A percentile compares a stretch with the other conserved stretches of the same genome.
Evolutionary conservation across 1,140 invertebrate genomes (phyloP).

Genomic region (Listronotus oregonensis): DNA sequence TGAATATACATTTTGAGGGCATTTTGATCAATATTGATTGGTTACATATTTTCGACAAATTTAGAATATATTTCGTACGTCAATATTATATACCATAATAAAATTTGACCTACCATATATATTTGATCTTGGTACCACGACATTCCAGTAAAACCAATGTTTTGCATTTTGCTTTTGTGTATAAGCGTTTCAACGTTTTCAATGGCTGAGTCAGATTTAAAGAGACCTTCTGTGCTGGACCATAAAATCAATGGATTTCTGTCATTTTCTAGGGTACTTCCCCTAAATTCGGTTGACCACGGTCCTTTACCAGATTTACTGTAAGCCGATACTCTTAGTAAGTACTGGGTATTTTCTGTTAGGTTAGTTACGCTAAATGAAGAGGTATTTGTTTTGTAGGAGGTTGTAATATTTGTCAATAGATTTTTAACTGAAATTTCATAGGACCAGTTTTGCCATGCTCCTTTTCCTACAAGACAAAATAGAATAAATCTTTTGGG

Average conservation of each 20-base stretch:
- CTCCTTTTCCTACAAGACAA: slow-evolving; percentile 61
- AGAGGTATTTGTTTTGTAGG: slow-evolving; percentile 62
- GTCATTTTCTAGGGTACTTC: slow-evolving; percentile 65
- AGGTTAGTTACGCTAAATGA: slow-evolving; percentile 70
- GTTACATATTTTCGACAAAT: too few relatives aligned
- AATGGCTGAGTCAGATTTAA: slow-evolving; percentile 76
- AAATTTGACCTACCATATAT: slow-evolving; percentile 62
- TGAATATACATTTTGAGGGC: too few relatives aligned
- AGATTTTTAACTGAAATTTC: slow-evolving; percentile 74
- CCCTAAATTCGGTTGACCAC: slow-evolving; percentile 77
- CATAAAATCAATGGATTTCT: slow-evolving; percentile 63
- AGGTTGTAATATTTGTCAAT: slow-evolving; percentile 58
- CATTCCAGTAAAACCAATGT: slow-evolving; percentile 48
- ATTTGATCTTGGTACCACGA: slow-evolving; percentile 58
- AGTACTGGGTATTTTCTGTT: slow-evolving; percentile 74
- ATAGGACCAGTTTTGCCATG: slow-evolving; percentile 87
- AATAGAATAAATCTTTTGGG: too few relatives aligned
- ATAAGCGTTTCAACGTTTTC: slow-evolving; percentile 69
- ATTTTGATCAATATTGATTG: too few relatives aligned
- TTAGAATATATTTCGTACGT: too few relatives aligned
- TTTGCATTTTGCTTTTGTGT: slow-evolving; percentile 61
- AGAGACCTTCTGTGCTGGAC: slow-evolving; percentile 70
- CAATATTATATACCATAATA: too few relatives aligned
- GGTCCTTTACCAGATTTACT: slow-evolving; percentile 75
- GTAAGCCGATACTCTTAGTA: slow-evolving; percentile 77